Base-by-base conservation (phyloP, 2,797 vertebrate genomes). In the Gila robusta region DNA sequence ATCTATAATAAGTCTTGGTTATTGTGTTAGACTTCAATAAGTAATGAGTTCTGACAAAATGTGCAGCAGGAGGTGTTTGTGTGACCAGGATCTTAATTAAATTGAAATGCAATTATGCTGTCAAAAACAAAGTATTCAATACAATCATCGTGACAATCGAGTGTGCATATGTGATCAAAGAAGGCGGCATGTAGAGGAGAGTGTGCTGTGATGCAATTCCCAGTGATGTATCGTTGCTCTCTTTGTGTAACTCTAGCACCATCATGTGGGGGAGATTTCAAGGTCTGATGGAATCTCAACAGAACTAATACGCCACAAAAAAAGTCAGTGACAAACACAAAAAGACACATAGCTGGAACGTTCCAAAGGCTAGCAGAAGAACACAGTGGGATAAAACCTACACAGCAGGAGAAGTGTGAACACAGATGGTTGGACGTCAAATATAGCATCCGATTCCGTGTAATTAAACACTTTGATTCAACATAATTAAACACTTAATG, bases 381-480 rank as follows among this genome's bases (percentile, higher is more conserved):
- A 86, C 83, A 91, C 84, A 87, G 82, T 86, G 89, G 84, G 87
- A 86, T 91, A 84, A 84, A 86, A 87, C 80, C 88, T 72, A 91
- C 89, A 89, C 90, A 91, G 90, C 91, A 85, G 90, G 88, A 67
- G 73, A 84, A 76, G 28, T 70, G 86, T 91, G 81, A 85, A 89
- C 87, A 90, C 95, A 95, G 94, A 95, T 94, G 93, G 93, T 89
- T 93, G 93, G 94, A 94, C 91, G 90, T 94, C 93, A 94, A 92
- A 93, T 91, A 92, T 92, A 90, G 92, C 92, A 83, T 93, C 88
- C 93, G 91, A 94, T 95, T 94, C 91, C 87, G 91, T 86, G 91
- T 93, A 94, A 95, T 95, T 94, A 95, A 95, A 95, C 94, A 95
- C 93, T 93, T 92, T 94, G 91, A 95, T 95, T 95, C 91, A 89